Evolutionary conservation across 2,888 invertebrate genomes (phyloP).

Genomic region (Sesia apiformis): DNA sequence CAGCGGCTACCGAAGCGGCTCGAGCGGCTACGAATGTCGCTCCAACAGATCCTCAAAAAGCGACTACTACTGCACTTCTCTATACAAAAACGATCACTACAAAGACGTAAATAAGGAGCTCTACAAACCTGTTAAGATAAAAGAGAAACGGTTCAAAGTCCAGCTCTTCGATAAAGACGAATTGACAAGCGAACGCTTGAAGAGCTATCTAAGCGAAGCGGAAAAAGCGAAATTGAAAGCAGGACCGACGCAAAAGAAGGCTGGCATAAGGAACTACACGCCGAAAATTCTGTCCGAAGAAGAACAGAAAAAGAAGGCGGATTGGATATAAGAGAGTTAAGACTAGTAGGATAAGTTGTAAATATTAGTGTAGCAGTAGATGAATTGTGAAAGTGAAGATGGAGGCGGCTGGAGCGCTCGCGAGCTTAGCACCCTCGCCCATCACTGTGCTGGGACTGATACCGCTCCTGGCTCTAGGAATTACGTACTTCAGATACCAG

Average conservation of each 20-base stretch:
- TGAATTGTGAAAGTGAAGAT: constrained; percentile 47
- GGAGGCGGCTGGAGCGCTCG: constrained; percentile 70
- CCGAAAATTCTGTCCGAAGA: constrained; percentile 79
- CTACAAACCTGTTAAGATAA: constrained; percentile 68
- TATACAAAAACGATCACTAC: constrained; percentile 70
- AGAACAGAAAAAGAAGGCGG: constrained; percentile 68
- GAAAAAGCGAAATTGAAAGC: constrained; percentile 63
- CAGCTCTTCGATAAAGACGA: constrained; percentile 58
- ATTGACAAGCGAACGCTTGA: constrained; percentile 41
- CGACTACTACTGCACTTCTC: constrained; percentile 59
- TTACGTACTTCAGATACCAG: constrained; percentile 87
- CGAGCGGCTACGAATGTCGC: constrained; percentile 57
- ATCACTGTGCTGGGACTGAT: constrained; percentile 82
- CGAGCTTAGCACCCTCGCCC: constrained; percentile 76
- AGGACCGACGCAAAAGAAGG: constrained; percentile 58
- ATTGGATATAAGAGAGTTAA: constrained; percentile 76
- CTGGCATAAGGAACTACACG: constrained; percentile 81
- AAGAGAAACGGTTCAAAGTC: constrained; percentile 60
- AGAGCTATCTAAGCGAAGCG: constrained; percentile 49
- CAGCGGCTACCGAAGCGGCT: constrained; percentile 64
- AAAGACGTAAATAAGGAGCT: constrained; percentile 63
- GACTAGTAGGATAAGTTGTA: constrained; percentile 65
- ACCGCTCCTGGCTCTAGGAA: constrained; percentile 86
- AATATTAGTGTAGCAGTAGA: constrained; percentile 61
- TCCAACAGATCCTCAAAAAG: constrained; percentile 54